Conservation (phyloP, 1,140 invertebrate genomes). For the Platyscapa corneri region DNA sequence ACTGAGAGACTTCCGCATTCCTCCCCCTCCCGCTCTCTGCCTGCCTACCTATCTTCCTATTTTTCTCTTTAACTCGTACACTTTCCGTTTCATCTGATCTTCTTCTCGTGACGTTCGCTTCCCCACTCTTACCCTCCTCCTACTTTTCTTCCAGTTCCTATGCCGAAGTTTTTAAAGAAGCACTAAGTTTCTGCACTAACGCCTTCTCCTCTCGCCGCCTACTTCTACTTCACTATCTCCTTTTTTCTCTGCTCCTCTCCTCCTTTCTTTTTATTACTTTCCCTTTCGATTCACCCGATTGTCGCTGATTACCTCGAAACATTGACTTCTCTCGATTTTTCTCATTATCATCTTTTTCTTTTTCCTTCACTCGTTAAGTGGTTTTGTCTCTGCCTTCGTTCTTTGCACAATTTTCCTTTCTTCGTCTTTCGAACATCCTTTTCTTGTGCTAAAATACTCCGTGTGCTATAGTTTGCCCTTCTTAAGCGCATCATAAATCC, state of each 20-base stretch:
- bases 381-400: not conserved
- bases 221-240: not conserved
- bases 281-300: constrained; percentile 47
- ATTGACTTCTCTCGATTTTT: constrained; percentile 5
- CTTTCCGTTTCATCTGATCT: constrained; percentile 41
- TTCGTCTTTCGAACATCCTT: not conserved
- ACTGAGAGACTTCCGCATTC: constrained; percentile 52
- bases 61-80: constrained; percentile 25
- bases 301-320: constrained; percentile 31
- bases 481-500: too few species aligned
- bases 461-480: not conserved
- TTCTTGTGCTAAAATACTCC: constrained; percentile 2
- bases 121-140: not conserved
- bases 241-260: not conserved
- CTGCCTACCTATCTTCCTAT: not conserved
- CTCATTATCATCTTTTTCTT: not conserved
- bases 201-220: not conserved
- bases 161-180: constrained; percentile 38
- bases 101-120: not conserved
- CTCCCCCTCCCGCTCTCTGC: constrained; percentile 39
- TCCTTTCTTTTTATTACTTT: constrained; percentile 46
- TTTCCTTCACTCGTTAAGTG: not conserved
- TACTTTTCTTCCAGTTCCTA: not conserved
- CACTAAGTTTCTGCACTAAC: constrained; percentile 26
- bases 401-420: not conserved